Evolutionary conservation across 2,113 vertebrate species (phyloP), one percentile per base, ranked within the genome.

Genomic region (Hemicordylus capensis): DNA sequence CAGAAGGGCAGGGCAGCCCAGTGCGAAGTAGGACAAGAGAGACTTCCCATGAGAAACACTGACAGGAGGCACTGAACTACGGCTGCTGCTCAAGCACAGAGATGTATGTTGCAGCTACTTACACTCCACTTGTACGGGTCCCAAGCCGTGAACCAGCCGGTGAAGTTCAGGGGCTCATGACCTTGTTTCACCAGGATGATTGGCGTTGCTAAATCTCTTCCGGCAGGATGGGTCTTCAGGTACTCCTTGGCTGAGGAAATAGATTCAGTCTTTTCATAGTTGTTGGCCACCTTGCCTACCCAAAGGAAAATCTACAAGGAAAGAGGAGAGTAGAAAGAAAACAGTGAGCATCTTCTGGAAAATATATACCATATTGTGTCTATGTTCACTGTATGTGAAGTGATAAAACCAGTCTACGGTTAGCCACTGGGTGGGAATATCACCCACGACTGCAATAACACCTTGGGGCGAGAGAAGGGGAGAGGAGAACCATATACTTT

Each of bases 111-210:
- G 46, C 70, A 87, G 24, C 6, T 46, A 98, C 97, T 98, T 93
- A 98, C 98, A 0, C 96, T 98, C 98, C 98, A 98, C 91, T 98
- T 98, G 75, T 97, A 97, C 37, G 97, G 95, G 85, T 98, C 98
- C 98, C 98, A 98, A 8, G 98, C 98, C 0, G 96, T 95, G 95
- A 98, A 98, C 98, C 98, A 98, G 9, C 98, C 98, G 0, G 97
- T 98, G 93, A 98, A 98, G 61, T 97, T 98, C 56, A 95, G 96
- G 0, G 98, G 98, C 48, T 98, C 98, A 0, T 90, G 90, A 48
- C 97, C 97, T 93, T 98, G 98, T 88, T 98, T 98, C 84, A 98
- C 96, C 26, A 91, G 83, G 81, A 97, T 88, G 75, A 98, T 90
- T 0, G 98, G 95, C 1, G 97, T 98, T 28, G 97, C 95, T 4